Evolutionary conservation across 2,113 vertebrate genomes (phyloP).

Genomic region (Turnix velox): DNA sequence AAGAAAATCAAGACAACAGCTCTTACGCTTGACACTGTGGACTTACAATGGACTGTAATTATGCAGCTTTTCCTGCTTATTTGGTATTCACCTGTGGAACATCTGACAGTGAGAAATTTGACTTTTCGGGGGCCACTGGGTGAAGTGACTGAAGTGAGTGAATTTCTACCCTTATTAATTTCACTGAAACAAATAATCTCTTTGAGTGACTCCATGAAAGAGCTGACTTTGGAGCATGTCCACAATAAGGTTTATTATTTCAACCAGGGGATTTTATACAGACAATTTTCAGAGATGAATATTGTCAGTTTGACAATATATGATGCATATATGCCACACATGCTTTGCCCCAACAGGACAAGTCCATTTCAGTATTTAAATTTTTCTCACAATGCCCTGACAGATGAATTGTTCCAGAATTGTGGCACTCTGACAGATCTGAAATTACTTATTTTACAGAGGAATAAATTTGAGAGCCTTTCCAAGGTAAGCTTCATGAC

Average conservation of each 20-base stretch:
- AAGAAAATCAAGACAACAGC: constrained; percentile 4
- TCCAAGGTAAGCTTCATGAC: constrained; percentile 71
- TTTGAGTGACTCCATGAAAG: constrained; percentile 58
- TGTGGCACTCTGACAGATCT: constrained; percentile 73
- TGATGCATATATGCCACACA: constrained; percentile 75
- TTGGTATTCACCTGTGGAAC: constrained; percentile 64
- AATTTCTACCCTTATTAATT: neutral
- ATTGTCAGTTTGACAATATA: constrained; percentile 70
- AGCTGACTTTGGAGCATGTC: constrained; percentile 44
- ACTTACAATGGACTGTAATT: constrained; percentile 69
- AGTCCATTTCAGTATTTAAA: constrained; percentile 77
- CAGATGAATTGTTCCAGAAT: constrained; percentile 78
- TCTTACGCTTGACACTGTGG: constrained; percentile 70
- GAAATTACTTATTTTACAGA: constrained; percentile 67
- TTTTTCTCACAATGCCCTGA: constrained; percentile 80
- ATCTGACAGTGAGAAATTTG: constrained; percentile 67
- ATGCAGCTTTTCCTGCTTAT: constrained; percentile 45
- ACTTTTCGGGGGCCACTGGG: neutral
- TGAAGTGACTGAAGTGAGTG: neutral
- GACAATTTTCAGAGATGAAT: constrained; percentile 78
- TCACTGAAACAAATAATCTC: neutral
- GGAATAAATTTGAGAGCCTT: constrained; percentile 82
- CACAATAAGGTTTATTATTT: constrained; percentile 67
- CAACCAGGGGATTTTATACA: constrained; percentile 74
- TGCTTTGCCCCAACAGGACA: constrained; percentile 79